Evolutionary conservation across 2,888 invertebrate genomes (phyloP).

Genomic region (Harmothoe impar): DNA sequence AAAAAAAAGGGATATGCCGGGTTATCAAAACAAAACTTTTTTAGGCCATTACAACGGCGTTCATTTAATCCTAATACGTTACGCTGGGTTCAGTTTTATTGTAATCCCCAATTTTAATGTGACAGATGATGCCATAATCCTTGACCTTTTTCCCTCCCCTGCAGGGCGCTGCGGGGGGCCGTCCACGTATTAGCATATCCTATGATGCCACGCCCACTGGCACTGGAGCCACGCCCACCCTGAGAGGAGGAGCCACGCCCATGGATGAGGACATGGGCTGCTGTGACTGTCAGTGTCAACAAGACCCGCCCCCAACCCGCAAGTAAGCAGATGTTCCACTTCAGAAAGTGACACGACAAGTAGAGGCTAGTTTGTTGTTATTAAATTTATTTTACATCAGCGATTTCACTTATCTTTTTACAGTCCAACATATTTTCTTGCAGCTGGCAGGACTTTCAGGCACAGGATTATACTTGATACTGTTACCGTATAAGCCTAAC

Average conservation of each 20-base stretch:
- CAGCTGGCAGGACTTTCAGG: too few relatives aligned
- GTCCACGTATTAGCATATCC: not conserved
- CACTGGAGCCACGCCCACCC: not conserved
- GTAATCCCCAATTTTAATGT: not conserved
- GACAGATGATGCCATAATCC: conserved; percentile 10
- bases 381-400: too few relatives aligned
- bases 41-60: too few relatives aligned
- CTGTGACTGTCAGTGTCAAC: conserved; percentile 36
- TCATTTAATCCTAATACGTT: too few relatives aligned
- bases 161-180: not conserved
- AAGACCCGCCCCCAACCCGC: not conserved
- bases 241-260: not conserved
- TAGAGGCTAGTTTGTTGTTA: not conserved
- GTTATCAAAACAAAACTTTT: too few relatives aligned
- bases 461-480: too few relatives aligned
- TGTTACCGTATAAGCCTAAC: too few relatives aligned
- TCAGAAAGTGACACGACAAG: not conserved
- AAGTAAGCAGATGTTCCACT: conserved; percentile 44
- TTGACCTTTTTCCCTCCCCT: not conserved
- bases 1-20: too few relatives aligned
- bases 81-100: too few relatives aligned
- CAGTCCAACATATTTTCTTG: too few relatives aligned
- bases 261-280: not conserved
- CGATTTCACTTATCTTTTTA: too few relatives aligned
- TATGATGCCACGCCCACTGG: conserved; percentile 37